A percentile compares a stretch with the other conserved stretches of the same genome.
phyloP scores from a whole-genome alignment of 2,797 vertebrate genomes.

The Tauraco hartlaubi region DNA sequence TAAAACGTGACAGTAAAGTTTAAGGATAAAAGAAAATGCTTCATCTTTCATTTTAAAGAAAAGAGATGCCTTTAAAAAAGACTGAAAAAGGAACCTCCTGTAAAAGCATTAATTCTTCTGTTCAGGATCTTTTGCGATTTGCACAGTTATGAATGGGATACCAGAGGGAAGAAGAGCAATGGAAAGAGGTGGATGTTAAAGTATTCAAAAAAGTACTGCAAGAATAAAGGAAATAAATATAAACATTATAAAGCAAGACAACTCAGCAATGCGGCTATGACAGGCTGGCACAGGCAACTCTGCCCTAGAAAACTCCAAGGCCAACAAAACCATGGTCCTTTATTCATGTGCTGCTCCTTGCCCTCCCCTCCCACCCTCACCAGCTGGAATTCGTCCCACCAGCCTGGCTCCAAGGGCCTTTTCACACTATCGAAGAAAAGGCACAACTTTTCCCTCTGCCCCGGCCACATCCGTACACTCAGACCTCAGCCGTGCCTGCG shows the following conservation, averaged over 20 bases:
- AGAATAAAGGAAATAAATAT: conserved; percentile 57
- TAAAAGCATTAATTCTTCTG: conserved; percentile 31
- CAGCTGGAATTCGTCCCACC: conserved; percentile 16
- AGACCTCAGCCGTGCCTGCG: background rate
- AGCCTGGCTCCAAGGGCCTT: background rate
- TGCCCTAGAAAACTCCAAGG: conserved; percentile 39
- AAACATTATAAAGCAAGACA: conserved; percentile 52
- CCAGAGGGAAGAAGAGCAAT: background rate
- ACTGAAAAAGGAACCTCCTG: conserved; percentile 28
- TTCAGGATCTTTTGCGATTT: conserved; percentile 28
- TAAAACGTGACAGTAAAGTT: conserved; percentile 65
- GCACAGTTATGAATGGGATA: conserved; percentile 13
- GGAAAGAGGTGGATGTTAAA: background rate
- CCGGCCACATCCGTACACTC: background rate
- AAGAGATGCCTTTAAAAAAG: conserved; percentile 41
- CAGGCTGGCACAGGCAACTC: conserved; percentile 12
- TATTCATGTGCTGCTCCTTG: background rate
- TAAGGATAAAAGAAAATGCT: conserved; percentile 67
- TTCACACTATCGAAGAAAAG: background rate
- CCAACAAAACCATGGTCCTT: conserved; percentile 6
- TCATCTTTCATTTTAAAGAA: conserved; percentile 64
- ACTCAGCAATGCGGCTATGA: conserved; percentile 9
- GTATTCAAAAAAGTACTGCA: conserved; percentile 6
- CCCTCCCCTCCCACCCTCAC: background rate
- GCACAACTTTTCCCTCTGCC: background rate